Evolutionary conservation across 2,113 vertebrate species (phyloP), one percentile per base, ranked within the genome.

Genomic region (Bos indicus): DNA sequence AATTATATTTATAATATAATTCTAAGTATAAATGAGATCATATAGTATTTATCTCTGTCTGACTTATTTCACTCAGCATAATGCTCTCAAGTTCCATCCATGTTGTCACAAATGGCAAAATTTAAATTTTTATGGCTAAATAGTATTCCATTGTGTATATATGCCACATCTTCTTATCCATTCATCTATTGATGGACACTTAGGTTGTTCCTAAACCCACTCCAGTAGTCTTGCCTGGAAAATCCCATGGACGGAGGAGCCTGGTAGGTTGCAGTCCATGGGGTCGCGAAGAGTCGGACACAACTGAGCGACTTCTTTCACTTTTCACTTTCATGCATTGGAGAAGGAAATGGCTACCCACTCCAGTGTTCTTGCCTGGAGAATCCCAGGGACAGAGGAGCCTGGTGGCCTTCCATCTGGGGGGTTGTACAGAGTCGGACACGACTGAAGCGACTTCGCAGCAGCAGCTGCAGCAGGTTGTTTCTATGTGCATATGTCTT

Each of bases 61-160:
- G 15, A 80, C 26, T 78, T 43, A 80, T 62, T 94, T 88, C 9
- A 54, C n/a, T 80, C 62, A 88, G n/a, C 17, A 26, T 80, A 54
- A 80, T 87, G 19, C 28, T 15, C 9, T 62, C 46, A 33, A 80
- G 46, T 14, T 33, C 46, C n/a, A 43, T 17, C 43, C 4, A 54
- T 33, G n/a, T 88, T 80, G 19, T 46, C 51, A 46, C 60, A 84
- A 84, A 92, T 56, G 81, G 71, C 19, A 94, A 64, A 12, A 43
- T 64, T 54, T 43, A 21, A 40, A 54, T 87, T 60, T 40, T 87
- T 81, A 71, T 62, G 83, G 19, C 17, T 87, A 56, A 87, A 86
- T 86, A 30, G 16, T 77, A 86, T 93, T 77, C 40, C 16, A 33
- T 46, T 48, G 10, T 57, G 2, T 46, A 54, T 28, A 25, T 8